Conservation (phyloP, 2,797 vertebrate species). For the Limnodromus scolopaceus region DNA sequence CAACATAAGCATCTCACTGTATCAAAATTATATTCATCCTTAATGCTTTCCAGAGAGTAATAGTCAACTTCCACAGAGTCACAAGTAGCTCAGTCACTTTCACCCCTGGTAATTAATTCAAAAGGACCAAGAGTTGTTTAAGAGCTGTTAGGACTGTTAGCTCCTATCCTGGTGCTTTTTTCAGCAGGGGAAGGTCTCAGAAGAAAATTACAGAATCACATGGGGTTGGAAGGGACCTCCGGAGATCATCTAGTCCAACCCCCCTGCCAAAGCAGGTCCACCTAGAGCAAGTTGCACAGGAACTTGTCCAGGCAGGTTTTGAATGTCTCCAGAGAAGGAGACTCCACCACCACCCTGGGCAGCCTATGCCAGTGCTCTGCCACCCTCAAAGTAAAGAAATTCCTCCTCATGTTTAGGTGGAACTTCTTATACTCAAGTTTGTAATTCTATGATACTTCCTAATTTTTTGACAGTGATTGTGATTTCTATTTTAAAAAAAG, state of each 20-base stretch:
- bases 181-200: neutral
- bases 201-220: neutral
- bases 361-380: too few relatives aligned
- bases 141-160: slow-evolving; percentile 21
- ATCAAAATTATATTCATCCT: neutral
- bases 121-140: slow-evolving; percentile 12
- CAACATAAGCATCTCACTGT: neutral
- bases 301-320: too few relatives aligned
- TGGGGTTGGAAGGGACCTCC: too few relatives aligned
- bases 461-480: neutral
- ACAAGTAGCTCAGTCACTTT: neutral
- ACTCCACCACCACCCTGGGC: too few relatives aligned
- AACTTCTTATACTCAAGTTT: too few relatives aligned
- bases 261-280: too few relatives aligned
- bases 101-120: neutral
- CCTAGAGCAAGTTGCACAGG: too few relatives aligned
- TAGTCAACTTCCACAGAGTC: slow-evolving; percentile 5
- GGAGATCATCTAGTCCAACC: too few relatives aligned
- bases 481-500: neutral
- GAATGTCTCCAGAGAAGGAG: too few relatives aligned
- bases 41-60: slow-evolving; percentile 3
- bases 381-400: too few relatives aligned
- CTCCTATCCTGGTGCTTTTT: neutral
- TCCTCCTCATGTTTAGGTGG: too few relatives aligned
- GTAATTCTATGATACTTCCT: neutral